These are phyloP conservation scores for Diplolepis rosae DNA, from an alignment of 2,888 invertebrate genomes.

Conservation along the genomic window DNA sequence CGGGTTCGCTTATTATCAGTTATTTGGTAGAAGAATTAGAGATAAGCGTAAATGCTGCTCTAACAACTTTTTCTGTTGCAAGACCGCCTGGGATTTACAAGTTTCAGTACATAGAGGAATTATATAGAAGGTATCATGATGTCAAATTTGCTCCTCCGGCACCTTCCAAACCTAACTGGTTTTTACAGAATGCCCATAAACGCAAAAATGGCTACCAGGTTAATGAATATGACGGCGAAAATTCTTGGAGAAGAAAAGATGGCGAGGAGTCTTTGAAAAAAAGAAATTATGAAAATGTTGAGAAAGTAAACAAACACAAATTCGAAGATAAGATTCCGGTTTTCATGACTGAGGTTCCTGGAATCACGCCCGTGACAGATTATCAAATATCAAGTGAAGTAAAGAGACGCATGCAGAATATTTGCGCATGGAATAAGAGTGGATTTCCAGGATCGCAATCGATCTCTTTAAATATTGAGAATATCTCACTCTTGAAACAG, in stretches of 20 bases:
- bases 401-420: slow-evolving; percentile 84
- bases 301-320: too few relatives aligned
- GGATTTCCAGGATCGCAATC: slow-evolving; percentile 99
- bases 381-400: slow-evolving; percentile 78
- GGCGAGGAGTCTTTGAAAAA: slow-evolving; percentile 63
- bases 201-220: slow-evolving; percentile 57
- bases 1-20: slow-evolving; percentile 94
- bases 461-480: slow-evolving; percentile 93
- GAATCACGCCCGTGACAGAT: slow-evolving; percentile 83
- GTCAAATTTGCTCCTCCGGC: slow-evolving; percentile 80
- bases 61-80: slow-evolving; percentile 83
- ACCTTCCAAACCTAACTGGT: slow-evolving; percentile 92
- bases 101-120: slow-evolving; percentile 92
- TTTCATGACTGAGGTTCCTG: slow-evolving; percentile 92
- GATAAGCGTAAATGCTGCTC: slow-evolving; percentile 89
- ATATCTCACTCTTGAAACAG: slow-evolving; percentile 83
- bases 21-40: slow-evolving; percentile 91
- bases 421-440: slow-evolving; percentile 85
- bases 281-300: slow-evolving; percentile 75
- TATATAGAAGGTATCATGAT: slow-evolving; percentile 86
- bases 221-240: slow-evolving; percentile 57
- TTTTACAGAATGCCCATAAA: too few relatives aligned
- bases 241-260: slow-evolving; percentile 46
- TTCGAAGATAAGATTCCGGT: slow-evolving; percentile 79
- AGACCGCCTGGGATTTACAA: slow-evolving; percentile 98